A percentile compares a stretch with the other conserved stretches of the same genome.
Evolutionary conservation across 2,797 vertebrate species (phyloP).

Genomic region (Chaetodon trifasciatus): DNA sequence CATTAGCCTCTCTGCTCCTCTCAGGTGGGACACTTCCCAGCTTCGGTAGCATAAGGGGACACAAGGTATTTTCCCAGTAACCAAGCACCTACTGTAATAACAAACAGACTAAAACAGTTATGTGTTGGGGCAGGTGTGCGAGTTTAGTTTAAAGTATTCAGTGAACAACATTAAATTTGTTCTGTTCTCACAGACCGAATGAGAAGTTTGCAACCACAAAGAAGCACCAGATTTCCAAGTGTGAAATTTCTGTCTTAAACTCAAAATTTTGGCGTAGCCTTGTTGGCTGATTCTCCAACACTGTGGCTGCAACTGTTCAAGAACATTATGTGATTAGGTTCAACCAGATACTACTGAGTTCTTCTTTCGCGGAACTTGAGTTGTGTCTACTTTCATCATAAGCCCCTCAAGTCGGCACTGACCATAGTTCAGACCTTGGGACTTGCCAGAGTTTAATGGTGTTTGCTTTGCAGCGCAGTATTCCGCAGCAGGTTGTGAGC

Average conservation of each 20-base stretch:
- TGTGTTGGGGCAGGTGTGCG: slow-evolving; percentile 25
- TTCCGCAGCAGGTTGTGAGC: slow-evolving; percentile 13
- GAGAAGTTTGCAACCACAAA: neutral
- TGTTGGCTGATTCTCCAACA: neutral
- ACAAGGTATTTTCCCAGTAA: slow-evolving; percentile 73
- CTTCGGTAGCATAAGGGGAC: slow-evolving; percentile 37
- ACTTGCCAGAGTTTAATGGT: neutral
- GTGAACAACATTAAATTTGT: neutral
- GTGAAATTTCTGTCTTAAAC: neutral
- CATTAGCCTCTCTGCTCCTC: slow-evolving; percentile 40
- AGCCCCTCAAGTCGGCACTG: neutral
- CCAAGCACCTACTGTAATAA: slow-evolving; percentile 32
- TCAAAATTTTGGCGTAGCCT: neutral
- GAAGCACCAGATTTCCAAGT: neutral
- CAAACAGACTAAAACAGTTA: slow-evolving; percentile 21
- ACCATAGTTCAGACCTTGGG: neutral
- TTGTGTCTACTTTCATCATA: neutral
- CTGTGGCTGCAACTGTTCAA: neutral
- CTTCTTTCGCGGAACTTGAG: neutral
- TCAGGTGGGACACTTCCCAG: slow-evolving; percentile 52
- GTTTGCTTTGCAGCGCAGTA: slow-evolving; percentile 12
- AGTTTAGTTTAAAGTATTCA: neutral
- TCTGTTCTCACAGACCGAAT: neutral
- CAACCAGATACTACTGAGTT: neutral
- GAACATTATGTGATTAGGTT: neutral